Percentiles rank a stretch among this genome's conserved stretches.
phyloP scores from a whole-genome alignment of 2,113 vertebrate species.

The human (Homo sapiens) region GRCh38 chr13:105427001-105427500 shows the following conservation, averaged over 20 bases:
- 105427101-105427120: too few relatives aligned
- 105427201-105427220: too few relatives aligned
- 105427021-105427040: neutral
- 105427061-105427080: too few relatives aligned
- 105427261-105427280: neutral
- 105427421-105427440: neutral
- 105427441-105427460: neutral
- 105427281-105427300: neutral
- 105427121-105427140: too few relatives aligned
- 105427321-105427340: neutral
- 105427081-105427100: too few relatives aligned
- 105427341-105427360: neutral
- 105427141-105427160: too few relatives aligned
- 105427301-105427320: neutral
- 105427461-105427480: neutral
- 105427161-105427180: too few relatives aligned
- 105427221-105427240: too few relatives aligned
- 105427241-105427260: too few relatives aligned
- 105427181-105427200: too few relatives aligned
- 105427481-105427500: neutral
- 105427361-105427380: neutral
- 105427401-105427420: neutral
- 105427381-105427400: neutral
- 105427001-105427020: neutral
- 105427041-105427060: neutral